Conservation (phyloP, 2,797 vertebrate genomes). For the Protonibea diacanthus region DNA sequence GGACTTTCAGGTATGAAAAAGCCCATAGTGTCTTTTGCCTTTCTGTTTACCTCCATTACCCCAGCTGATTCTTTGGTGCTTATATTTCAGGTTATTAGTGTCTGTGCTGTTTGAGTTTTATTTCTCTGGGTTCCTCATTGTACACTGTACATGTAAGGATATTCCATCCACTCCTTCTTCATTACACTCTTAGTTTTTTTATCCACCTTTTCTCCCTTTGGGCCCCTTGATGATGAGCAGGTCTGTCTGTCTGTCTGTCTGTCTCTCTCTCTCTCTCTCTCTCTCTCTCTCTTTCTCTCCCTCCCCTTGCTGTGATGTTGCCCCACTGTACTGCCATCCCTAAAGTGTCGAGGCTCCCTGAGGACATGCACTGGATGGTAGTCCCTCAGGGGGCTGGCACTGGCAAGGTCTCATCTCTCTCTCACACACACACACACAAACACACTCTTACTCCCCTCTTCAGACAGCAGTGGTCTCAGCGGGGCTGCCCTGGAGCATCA, state of each 20-base stretch:
- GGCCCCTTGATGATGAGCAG: conserved; percentile 59
- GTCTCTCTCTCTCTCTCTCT: neutral
- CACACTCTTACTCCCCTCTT: conserved; percentile 57
- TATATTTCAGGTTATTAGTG: neutral
- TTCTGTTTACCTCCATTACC: too few relatives aligned
- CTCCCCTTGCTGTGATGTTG: conserved; percentile 57
- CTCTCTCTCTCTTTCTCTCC: conserved; percentile 24
- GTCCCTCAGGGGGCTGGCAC: conserved; percentile 62
- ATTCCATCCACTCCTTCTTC: conserved; percentile 35
- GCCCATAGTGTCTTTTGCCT: too few relatives aligned
- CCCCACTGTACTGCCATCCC: conserved; percentile 73
- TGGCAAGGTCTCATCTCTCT: conserved; percentile 45
- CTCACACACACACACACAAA: conserved; percentile 31
- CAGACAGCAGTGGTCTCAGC: conserved; percentile 77
- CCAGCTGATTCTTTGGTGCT: too few relatives aligned
- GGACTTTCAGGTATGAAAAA: too few relatives aligned
- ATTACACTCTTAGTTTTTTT: conserved; percentile 44
- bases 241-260: too few relatives aligned
- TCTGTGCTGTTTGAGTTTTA: neutral
- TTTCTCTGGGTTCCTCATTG: neutral
- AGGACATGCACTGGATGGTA: conserved; percentile 63
- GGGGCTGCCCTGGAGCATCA: conserved; percentile 67
- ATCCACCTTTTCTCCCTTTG: conserved; percentile 54
- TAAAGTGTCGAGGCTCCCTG: conserved; percentile 62
- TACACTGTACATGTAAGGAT: neutral